Evolutionary conservation across 2,888 invertebrate genomes (phyloP).

Genomic region (Criorhina ranunculi): DNA sequence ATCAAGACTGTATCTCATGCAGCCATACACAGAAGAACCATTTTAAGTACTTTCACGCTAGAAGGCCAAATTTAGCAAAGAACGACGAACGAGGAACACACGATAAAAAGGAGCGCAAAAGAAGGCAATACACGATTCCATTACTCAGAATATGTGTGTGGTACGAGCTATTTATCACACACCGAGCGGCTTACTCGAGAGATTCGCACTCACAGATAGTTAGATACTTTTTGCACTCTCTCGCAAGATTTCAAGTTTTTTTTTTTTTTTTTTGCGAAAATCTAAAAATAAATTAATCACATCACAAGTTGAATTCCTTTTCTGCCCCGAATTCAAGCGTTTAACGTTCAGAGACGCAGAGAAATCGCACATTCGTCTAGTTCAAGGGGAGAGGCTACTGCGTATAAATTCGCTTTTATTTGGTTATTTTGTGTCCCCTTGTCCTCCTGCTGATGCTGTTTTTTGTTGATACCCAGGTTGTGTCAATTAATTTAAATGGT

Average conservation of each 20-base stretch:
- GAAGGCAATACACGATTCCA: conserved; percentile 48
- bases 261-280: conserved; percentile 32
- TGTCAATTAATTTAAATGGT: conserved; percentile 74
- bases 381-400: conserved; percentile 67
- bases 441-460: not conserved
- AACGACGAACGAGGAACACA: conserved; percentile 7
- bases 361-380: conserved; percentile 28
- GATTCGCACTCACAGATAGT: conserved; percentile 49
- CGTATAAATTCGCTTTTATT: conserved; percentile 41
- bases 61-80: conserved; percentile 69
- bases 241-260: conserved; percentile 12
- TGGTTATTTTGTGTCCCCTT: conserved; percentile 24
- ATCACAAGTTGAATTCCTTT: conserved; percentile 44
- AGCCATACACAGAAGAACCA: conserved; percentile 21
- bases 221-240: conserved; percentile 5
- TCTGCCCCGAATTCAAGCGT: conserved; percentile 37
- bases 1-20: conserved; percentile 1
- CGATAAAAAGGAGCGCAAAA: conserved; percentile 23
- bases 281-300: conserved; percentile 73
- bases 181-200: conserved; percentile 37
- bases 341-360: conserved; percentile 59
- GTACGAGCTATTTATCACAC: conserved; percentile 53
- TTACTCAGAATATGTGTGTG: conserved; percentile 66
- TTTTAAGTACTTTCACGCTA: conserved; percentile 36
- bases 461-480: conserved; percentile 39